These are phyloP conservation scores for Listrodromus nycthemerus DNA, from an alignment of 2,888 invertebrate genomes.

Conservation along the genomic window DNA sequence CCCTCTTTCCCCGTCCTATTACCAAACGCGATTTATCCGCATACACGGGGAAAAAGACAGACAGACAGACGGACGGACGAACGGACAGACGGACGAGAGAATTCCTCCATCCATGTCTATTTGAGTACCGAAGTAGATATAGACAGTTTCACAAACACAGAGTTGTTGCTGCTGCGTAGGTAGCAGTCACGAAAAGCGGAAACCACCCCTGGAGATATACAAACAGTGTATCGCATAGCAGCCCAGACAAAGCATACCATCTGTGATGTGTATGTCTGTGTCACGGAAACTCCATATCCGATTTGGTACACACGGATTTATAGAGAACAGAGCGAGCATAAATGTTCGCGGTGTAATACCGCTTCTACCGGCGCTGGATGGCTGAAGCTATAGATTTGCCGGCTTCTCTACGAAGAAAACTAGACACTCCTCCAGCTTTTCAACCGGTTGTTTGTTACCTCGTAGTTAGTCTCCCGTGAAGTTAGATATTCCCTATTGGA, in stretches of 20 bases:
- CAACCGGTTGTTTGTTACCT: background rate
- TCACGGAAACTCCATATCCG: conserved; percentile 17
- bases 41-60: conserved; percentile 30
- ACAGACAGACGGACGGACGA: conserved; percentile 36
- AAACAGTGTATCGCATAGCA: conserved; percentile 60
- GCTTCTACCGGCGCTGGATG: background rate
- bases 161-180: conserved; percentile 63
- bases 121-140: conserved; percentile 57
- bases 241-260: background rate
- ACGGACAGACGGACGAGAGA: conserved; percentile 53
- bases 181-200: conserved; percentile 57
- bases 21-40: conserved; percentile 54
- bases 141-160: conserved; percentile 56
- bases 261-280: background rate
- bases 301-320: conserved; percentile 12
- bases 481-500: background rate
- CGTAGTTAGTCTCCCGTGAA: background rate
- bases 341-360: background rate
- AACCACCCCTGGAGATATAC: conserved; percentile 49
- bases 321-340: background rate
- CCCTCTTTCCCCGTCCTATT: conserved; percentile 47
- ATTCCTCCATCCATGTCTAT: conserved; percentile 65
- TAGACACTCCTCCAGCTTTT: background rate
- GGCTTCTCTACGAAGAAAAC: background rate
- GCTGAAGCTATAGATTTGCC: background rate